Percentiles rank a stretch among this genome's conserved stretches.
Evolutionary conservation across 2,888 invertebrate genomes (phyloP).

Genomic region (Drosophila percnosoma): DNA sequence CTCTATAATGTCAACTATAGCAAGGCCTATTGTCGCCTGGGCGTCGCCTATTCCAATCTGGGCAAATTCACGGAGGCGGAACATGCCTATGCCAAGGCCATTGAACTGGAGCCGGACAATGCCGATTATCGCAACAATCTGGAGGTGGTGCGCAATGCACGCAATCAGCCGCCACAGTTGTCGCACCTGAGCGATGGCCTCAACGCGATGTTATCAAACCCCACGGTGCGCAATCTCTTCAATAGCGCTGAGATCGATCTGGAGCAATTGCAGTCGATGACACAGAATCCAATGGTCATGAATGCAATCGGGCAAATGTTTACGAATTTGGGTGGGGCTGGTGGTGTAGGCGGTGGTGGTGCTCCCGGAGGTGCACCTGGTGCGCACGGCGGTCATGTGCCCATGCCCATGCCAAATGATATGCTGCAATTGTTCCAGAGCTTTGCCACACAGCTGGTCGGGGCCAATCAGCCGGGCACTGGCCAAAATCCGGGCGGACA

Average conservation of each 20-base stretch:
- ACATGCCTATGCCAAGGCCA: conserved; percentile 93
- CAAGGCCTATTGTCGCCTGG: conserved; percentile 97
- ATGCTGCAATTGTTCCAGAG: conserved; percentile 81
- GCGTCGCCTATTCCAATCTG: conserved; percentile 92
- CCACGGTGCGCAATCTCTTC: conserved; percentile 78
- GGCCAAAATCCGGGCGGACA: conserved; percentile 16
- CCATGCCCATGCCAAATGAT: conserved; percentile 74
- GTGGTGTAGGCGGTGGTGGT: conserved; percentile 21
- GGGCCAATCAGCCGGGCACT: conserved; percentile 41
- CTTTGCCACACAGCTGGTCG: conserved; percentile 74
- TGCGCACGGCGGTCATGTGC: conserved; percentile 28
- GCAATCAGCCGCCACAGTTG: conserved; percentile 62
- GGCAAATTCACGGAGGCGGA: conserved; percentile 93
- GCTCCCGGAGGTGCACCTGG: conserved; percentile 25
- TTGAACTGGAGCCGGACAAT: conserved; percentile 96
- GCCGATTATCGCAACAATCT: conserved; percentile 95
- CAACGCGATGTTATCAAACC: conserved; percentile 80
- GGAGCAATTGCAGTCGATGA: conserved; percentile 75
- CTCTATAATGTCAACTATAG: conserved; percentile 95
- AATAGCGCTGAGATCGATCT: conserved; percentile 80
- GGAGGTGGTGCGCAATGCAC: conserved; percentile 89
- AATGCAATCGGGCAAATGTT: conserved; percentile 75
- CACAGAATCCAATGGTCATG: conserved; percentile 80
- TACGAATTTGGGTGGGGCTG: conserved; percentile 56
- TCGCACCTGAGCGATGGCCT: conserved; percentile 78